A percentile compares a stretch with the other conserved stretches of the same genome.
These are phyloP conservation scores for Bombycilla garrulus DNA, from an alignment of 2,113 vertebrate species.

Conservation along the genomic window DNA sequence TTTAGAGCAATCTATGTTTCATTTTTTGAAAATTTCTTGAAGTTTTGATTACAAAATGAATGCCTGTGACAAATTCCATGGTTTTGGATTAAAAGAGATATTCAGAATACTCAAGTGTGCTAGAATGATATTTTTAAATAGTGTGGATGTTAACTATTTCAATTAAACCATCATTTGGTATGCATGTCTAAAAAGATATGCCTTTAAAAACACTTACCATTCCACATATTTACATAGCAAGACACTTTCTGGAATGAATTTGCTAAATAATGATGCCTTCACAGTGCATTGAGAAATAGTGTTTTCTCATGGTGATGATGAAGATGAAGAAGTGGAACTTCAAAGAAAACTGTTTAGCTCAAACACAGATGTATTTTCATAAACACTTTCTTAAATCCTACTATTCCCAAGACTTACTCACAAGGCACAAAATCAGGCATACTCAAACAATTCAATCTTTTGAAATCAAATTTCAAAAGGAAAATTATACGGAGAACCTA, in stretches of 20 bases:
- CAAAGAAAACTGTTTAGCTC: background rate
- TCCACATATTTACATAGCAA: background rate
- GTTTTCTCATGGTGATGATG: background rate
- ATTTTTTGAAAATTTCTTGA: background rate
- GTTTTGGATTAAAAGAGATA: background rate
- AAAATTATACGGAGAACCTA: background rate
- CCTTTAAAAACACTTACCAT: slow-evolving; percentile 9
- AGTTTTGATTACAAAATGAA: background rate
- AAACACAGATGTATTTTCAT: background rate
- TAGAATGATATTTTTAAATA: background rate
- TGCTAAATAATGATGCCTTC: background rate
- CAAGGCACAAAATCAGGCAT: background rate
- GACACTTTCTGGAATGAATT: background rate
- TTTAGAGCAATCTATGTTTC: background rate
- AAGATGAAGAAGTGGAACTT: slow-evolving; percentile 14
- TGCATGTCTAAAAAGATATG: background rate
- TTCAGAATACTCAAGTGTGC: background rate
- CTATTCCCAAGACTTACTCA: background rate
- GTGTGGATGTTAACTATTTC: background rate
- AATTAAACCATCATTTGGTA: background rate
- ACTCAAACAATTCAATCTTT: background rate
- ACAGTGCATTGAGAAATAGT: background rate
- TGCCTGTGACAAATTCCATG: background rate
- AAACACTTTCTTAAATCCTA: background rate
- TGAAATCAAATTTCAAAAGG: background rate